Percentiles rank a stretch among this genome's conserved stretches.
phyloP scores from a whole-genome alignment of 2,797 vertebrate genomes.

The Cuniculus paca region DNA sequence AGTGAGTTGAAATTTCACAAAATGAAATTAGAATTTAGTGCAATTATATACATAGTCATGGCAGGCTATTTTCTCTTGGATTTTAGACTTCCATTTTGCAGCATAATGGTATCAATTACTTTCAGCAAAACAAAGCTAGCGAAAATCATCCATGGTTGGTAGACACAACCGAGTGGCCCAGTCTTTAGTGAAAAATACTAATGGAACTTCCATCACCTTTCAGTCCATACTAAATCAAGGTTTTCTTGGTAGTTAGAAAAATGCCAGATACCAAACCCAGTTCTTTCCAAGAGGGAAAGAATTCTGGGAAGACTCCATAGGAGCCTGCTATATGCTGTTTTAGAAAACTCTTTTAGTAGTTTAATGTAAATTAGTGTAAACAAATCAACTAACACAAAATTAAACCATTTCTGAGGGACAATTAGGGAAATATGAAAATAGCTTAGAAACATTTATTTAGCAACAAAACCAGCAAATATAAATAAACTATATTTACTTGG shows the following conservation, averaged over 20 bases:
- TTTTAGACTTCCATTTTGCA: conserved; percentile 4
- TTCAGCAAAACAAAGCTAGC: conserved; percentile 9
- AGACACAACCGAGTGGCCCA: not conserved
- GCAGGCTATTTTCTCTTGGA: not conserved
- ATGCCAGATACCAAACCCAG: not conserved
- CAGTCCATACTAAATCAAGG: not conserved
- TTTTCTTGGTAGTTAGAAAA: conserved; percentile 32
- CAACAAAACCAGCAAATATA: conserved; percentile 1
- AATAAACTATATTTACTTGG: conserved; percentile 41
- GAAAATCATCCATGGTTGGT: not conserved
- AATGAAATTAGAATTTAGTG: conserved; percentile 40
- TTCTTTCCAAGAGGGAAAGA: not conserved
- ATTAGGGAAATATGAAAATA: conserved; percentile 1
- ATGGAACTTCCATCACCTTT: conserved; percentile 40
- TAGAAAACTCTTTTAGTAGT: conserved; percentile 37
- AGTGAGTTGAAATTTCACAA: not conserved
- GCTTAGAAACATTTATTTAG: not conserved
- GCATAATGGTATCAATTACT: not conserved
- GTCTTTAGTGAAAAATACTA: not conserved
- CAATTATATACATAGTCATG: not conserved
- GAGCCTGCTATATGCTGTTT: conserved; percentile 13
- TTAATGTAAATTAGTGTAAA: conserved; percentile 58
- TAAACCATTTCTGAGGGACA: conserved; percentile 58
- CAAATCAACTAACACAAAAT: not conserved
- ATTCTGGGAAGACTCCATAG: not conserved